A percentile compares a stretch with the other conserved stretches of the same genome.
Evolutionary conservation across 2,888 invertebrate species (phyloP).

Genomic region (Hemistola chrysoprasaria): DNA sequence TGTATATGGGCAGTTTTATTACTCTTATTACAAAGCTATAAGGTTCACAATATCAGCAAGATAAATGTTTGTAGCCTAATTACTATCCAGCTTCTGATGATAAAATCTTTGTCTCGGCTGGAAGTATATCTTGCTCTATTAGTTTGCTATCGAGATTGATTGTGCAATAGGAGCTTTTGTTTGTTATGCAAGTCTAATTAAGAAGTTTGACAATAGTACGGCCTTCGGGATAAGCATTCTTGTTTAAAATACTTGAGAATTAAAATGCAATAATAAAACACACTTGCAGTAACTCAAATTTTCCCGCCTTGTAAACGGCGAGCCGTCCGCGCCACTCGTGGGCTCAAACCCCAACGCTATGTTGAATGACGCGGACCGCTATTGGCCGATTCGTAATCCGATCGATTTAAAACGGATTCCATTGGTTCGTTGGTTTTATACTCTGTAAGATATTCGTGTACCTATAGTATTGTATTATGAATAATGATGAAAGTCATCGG

Average conservation of each 20-base stretch:
- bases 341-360: no score
- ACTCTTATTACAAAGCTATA: constrained; percentile 2
- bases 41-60: constrained; percentile 2
- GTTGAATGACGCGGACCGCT: no score
- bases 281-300: no score
- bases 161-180: constrained; percentile 53
- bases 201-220: constrained; percentile 22
- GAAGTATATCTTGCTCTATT: constrained; percentile 62
- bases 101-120: constrained; percentile 52
- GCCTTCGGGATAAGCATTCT: constrained; percentile 18
- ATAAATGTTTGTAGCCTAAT: constrained; percentile 38
- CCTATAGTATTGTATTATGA: no score
- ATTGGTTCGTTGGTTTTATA: no score
- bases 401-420: no score
- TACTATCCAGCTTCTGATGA: constrained; percentile 51
- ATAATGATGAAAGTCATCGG: no score
- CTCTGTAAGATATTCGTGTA: no score
- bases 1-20: constrained; percentile 9
- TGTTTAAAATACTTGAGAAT: not conserved
- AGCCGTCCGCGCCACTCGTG: no score
- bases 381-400: no score
- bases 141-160: constrained; percentile 65
- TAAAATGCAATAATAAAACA: no score
- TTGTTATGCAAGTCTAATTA: constrained; percentile 45
- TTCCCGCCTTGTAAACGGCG: no score